Base-by-base conservation (phyloP, 1,140 invertebrate genomes). In the Lepidurus packardi region DNA sequence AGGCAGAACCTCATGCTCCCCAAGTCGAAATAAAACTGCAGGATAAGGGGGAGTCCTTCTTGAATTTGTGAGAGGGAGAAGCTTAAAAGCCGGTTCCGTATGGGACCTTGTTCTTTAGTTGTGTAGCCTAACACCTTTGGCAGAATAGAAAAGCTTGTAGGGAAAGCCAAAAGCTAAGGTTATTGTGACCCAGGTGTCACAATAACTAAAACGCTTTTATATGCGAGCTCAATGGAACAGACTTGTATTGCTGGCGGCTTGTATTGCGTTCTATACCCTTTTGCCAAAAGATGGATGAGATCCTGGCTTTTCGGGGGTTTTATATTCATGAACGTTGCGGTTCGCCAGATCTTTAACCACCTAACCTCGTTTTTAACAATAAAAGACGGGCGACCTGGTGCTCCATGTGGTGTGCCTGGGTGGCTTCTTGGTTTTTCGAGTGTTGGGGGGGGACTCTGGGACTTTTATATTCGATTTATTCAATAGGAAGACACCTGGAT, bases 191-290 rank as follows among this genome's bases (percentile, higher is more conserved):
- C 53, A 65, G 53, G 53, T 65, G 53, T 65, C 53, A 65, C 53
- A 65, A 65, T 65, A 65, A 65, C 53, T 65, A 65, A 65, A 65
- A 65, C 53, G 53, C 53, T 65, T 65, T 65, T 65, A 65, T 65
- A 65, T 21, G 53, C 21, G 53, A 65, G 53, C 53, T 65, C 53
- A 65, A 21, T 16, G 53, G 53, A 4, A 65, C 7, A 21, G 21
- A 65, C 34, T 34, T 34, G 34, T n/a, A 65, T 21, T 65, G 53
- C 16, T 65, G 53, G 53, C 53, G 53, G 53, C 53, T 65, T 65
- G 53, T 65, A 65, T 65, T 65, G 53, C 53, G 16, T 34, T 21
- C 53, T 65, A 65, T 65, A 65, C 21, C 53, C 53, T 21, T 65
- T 65, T 11, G 53, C 8, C 16, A 34, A 65, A 65, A 65, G 53